Conservation (phyloP, 2,888 invertebrate genomes). For the Bibio marci region DNA sequence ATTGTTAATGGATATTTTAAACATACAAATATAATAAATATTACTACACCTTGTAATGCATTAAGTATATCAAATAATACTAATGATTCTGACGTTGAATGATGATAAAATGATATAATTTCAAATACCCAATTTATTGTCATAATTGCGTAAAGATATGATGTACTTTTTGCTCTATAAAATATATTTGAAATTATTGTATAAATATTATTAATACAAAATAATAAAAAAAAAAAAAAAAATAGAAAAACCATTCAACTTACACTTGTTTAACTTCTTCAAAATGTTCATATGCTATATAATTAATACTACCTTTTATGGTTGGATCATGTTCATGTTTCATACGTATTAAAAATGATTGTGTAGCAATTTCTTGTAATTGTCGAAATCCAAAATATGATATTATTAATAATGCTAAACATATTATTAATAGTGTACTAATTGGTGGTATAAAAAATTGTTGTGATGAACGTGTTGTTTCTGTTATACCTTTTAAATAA, state of each 20-base stretch:
- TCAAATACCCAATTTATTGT: slow-evolving; percentile 55
- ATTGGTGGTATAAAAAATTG: slow-evolving; percentile 28
- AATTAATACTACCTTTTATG: too few relatives aligned
- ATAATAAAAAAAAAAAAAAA: background rate
- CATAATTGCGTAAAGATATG: slow-evolving; percentile 43
- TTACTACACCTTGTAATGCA: slow-evolving; percentile 49
- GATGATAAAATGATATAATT: slow-evolving; percentile 37
- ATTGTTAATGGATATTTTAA: slow-evolving; percentile 21
- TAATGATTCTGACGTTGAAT: slow-evolving; percentile 17
- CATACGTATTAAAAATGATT: background rate
- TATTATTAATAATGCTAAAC: slow-evolving; percentile 19
- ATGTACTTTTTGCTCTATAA: slow-evolving; percentile 24
- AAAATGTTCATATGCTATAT: background rate
- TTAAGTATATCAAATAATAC: slow-evolving; percentile 50
- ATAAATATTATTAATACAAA: too few relatives aligned
- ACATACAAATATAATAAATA: slow-evolving; percentile 44
- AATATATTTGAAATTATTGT: background rate
- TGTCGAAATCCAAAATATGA: slow-evolving; percentile 26
- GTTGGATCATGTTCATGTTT: too few relatives aligned
- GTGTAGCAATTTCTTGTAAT: slow-evolving; percentile 13
- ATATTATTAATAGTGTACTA: slow-evolving; percentile 17
- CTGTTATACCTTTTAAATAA: slow-evolving; percentile 25
- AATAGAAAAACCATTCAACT: background rate
- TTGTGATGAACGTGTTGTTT: slow-evolving; percentile 26
- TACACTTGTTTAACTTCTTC: slow-evolving; percentile 1